Conservation (phyloP, 2,888 invertebrate species). For the Phymatocera aterrima region DNA sequence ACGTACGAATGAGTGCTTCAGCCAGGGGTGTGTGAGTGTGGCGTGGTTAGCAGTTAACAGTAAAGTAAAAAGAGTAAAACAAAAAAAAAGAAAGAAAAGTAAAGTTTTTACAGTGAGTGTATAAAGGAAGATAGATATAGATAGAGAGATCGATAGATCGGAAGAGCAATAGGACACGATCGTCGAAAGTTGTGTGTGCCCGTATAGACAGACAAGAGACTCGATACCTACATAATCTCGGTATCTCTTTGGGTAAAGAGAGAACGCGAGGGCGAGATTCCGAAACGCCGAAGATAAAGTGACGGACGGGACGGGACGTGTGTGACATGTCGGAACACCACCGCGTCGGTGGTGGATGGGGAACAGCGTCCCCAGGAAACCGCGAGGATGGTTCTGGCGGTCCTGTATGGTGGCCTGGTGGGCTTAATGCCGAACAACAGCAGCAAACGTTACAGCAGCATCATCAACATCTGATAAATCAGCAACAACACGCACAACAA, state of each 20-base stretch:
- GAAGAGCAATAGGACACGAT: conserved; percentile 46
- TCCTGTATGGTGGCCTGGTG: conserved; percentile 77
- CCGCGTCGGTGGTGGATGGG: conserved; percentile 81
- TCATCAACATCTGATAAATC: conserved; percentile 76
- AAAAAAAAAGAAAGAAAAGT: conserved; percentile 42
- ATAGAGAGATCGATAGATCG: conserved; percentile 53
- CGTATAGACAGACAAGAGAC: conserved; percentile 47
- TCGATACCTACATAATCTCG: no score
- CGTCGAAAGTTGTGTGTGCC: conserved; percentile 53
- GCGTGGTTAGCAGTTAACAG: conserved; percentile 41
- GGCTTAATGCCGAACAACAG: conserved; percentile 72
- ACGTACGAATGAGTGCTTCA: conserved; percentile 63
- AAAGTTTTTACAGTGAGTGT: no score
- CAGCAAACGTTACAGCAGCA: conserved; percentile 75
- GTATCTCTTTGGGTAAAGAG: no score
- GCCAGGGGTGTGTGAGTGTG: conserved; percentile 48
- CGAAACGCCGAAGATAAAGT: conserved; percentile 60
- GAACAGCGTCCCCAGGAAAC: conserved; percentile 70
- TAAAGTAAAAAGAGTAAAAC: conserved; percentile 31
- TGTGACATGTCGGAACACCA: conserved; percentile 81
- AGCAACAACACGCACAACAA: conserved; percentile 77
- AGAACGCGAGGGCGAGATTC: no score
- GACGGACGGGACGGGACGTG: conserved; percentile 63
- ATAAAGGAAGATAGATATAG: conserved; percentile 37
- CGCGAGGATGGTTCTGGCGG: conserved; percentile 76